Evolutionary conservation across 2,888 invertebrate genomes (phyloP), one percentile per base, ranked within the genome.

Genomic region (Chrysomela aeneicollis): DNA sequence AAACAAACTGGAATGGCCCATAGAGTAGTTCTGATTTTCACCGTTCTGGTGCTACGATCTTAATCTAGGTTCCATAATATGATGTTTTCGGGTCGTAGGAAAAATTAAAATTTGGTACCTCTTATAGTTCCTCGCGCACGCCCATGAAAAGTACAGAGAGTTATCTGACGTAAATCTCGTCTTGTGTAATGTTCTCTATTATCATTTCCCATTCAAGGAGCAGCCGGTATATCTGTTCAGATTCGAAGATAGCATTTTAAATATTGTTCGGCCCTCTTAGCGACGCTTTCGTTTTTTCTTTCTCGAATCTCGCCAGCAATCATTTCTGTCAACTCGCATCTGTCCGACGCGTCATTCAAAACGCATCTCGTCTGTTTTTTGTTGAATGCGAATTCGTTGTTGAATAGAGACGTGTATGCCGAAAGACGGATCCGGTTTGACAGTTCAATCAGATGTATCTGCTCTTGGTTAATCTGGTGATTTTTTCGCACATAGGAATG

Each of bases 111-210:
- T n/a, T n/a, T n/a, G n/a, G n/a, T n/a, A n/a, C n/a, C n/a, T 26
- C 6, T 26, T 26, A 5, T 26, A 3, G 6, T 26, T 26, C 26
- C 26, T 26, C 26, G 3, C 12, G 35, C 35, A 35, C 42, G 42
- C 42, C 42, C 8, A n/a, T 42, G 42, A 15, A 3, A 42, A 19
- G 42, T 49, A 42, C 55, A 32, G 10, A 18, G 53, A 47, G 59
- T 60, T 69, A 69, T 69, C 68, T 46, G 60, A 32, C 59, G 50
- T n/a, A 37, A 61, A 70, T 71, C 70, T 70, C 57, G 65, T 68
- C 70, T 73, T 70, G 70, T 74, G 72, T 71, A 75, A 74, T 74
- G 71, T 70, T 67, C 71, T 71, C 73, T 71, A 74, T 76, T 74
- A 74, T 73, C 72, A 67, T 68, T 72, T 70, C 66, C 68, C 68